phyloP scores from a whole-genome alignment of 2,888 invertebrate species.

The Hemicrepidius hirtus region DNA sequence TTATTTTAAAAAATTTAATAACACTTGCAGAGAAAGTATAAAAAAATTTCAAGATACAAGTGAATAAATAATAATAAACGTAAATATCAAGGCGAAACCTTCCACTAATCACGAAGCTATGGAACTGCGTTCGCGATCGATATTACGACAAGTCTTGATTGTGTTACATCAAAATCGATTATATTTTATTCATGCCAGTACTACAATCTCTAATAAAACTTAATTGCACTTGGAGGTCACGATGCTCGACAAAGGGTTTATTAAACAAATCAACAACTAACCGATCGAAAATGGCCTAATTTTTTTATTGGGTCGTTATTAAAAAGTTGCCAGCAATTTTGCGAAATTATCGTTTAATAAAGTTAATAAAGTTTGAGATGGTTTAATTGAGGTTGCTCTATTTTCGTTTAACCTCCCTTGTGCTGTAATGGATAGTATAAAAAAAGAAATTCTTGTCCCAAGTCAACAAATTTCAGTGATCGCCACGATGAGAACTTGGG shows the following conservation, averaged over 20 bases:
- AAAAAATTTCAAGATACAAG: not conserved
- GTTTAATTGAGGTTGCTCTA: too few species aligned
- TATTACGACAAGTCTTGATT: slow-evolving; percentile 1
- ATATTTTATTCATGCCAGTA: slow-evolving; percentile 15
- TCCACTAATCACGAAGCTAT: slow-evolving; percentile 6
- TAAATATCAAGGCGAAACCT: slow-evolving; percentile 28
- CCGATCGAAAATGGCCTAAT: slow-evolving; percentile 12
- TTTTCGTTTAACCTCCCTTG: too few species aligned
- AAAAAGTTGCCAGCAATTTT: too few species aligned
- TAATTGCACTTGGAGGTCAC: slow-evolving; percentile 13
- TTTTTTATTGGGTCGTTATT: not conserved
- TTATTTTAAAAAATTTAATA: slow-evolving; percentile 14
- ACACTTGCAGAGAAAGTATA: slow-evolving; percentile 18
- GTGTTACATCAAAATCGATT: slow-evolving; percentile 20
- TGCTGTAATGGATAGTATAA: too few species aligned
- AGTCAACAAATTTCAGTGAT: too few species aligned
- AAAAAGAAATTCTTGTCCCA: too few species aligned
- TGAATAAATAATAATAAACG: slow-evolving; percentile 19
- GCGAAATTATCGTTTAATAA: too few species aligned
- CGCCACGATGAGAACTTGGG: too few species aligned
- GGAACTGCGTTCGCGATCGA: slow-evolving; percentile 14
- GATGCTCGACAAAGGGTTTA: slow-evolving; percentile 25
- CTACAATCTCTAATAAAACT: slow-evolving; percentile 23
- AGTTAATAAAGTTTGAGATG: too few species aligned
- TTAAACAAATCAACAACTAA: not conserved